A percentile compares a stretch with the other conserved stretches of the same genome.
phyloP scores from a whole-genome alignment of 2,113 vertebrate species.

The Neolamprologus falcicula region DNA sequence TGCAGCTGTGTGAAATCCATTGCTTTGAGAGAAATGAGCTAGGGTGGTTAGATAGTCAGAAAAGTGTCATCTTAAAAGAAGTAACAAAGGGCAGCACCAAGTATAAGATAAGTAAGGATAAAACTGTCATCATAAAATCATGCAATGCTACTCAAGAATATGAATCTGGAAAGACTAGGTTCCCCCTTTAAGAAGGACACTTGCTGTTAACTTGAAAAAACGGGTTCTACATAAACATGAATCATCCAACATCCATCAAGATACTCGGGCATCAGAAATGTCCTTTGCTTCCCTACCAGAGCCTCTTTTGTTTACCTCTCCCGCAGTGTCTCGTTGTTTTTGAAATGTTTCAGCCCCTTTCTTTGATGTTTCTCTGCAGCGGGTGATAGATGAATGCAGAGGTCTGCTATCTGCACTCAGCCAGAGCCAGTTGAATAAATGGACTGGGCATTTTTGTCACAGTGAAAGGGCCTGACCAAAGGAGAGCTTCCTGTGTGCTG shows the following conservation, averaged over 20 bases:
- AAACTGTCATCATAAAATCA: not conserved
- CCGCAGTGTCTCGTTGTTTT: slow-evolving; percentile 17
- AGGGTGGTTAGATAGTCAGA: not conserved
- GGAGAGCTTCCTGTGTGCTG: slow-evolving; percentile 29
- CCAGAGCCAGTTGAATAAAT: slow-evolving; percentile 40
- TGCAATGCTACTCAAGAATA: not conserved
- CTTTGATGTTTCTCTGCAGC: slow-evolving; percentile 15
- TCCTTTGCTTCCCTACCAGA: not conserved
- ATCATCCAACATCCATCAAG: not conserved
- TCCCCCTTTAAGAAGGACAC: not conserved
- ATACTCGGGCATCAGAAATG: not conserved
- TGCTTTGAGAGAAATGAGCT: not conserved
- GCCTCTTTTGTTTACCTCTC: not conserved
- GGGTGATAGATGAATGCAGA: slow-evolving; percentile 33
- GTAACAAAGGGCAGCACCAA: not conserved
- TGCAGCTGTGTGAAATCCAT: not conserved
- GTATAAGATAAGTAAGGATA: not conserved
- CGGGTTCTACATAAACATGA: not conserved
- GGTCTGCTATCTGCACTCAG: slow-evolving; percentile 49
- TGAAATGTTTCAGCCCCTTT: not conserved
- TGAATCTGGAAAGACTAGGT: not conserved
- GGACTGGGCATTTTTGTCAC: slow-evolving; percentile 9
- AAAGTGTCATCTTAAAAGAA: not conserved
- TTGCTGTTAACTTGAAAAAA: not conserved
- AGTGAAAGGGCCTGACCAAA: slow-evolving; percentile 7